Base-by-base conservation (phyloP, 2,797 vertebrate genomes). In the Circus cinereus region DNA sequence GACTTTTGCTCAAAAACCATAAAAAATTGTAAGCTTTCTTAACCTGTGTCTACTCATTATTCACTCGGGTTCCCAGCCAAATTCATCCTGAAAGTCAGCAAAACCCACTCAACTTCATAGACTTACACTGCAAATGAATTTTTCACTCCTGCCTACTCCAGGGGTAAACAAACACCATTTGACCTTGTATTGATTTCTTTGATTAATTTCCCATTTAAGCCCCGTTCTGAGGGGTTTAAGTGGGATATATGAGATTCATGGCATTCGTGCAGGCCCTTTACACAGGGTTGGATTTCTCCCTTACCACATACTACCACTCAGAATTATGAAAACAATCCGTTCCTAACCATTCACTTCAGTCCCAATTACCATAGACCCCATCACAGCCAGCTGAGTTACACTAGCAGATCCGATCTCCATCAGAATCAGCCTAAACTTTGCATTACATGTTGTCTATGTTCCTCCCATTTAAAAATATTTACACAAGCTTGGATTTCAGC, bases 181-280 rank as follows among this genome's bases (percentile, higher is more conserved):
- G 88, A 89, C 90, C 88, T 93, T 60, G 27, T 50, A 85, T 63
- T 78, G 86, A 94, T 96, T 97, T 91, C 68, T 95, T 92, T 87
- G 77, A 89, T 78, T 94, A 84, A 94, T 92, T 91, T 92, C 68
- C 87, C 75, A 91, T 75, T 83, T 62, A 68, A 88, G 54, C 27
- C 84, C 67, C 53, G 21, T 91, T 96, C 84, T 45, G 62, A 63
- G 54, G 42, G n/a, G 27, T 85, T 93, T 84, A 82, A 85, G 69
- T 13, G 50, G 45, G 92, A 95, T 77, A 76, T 29, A 64, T 59
- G 86, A 92, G 86, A 88, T 50, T 48, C 57, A 48, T 29, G 73
- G 78, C 30, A 65, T 47, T 92, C 0, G 0, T 62, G 50, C 70
- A 89, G 88, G 62, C 50, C 86, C 81, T 94, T 80, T 78, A 29